Base-by-base conservation (phyloP, 2,797 vertebrate species). In the Tolypeutes matacus region DNA sequence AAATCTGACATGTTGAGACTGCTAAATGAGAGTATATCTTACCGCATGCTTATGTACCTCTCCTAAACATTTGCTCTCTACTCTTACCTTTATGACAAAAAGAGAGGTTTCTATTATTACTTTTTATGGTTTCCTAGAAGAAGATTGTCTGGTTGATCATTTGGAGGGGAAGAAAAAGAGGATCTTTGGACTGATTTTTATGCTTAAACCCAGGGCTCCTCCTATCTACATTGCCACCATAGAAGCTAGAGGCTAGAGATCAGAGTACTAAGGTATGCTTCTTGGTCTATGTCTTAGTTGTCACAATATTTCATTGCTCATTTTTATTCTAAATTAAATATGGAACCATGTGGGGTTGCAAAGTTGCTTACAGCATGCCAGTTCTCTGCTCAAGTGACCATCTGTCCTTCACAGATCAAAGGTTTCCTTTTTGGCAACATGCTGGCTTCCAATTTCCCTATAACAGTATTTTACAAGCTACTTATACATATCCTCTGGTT, bases 281-380 rank as follows among this genome's bases (percentile, higher is more conserved):
- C 62, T 39, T 75, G 9, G 13, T 34, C 25, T 92, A 65, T 53
- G 14, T 49, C 53, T 70, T 65, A 64, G 12, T 84, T 69, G 4
- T 5, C 3, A 46, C 13, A n/a, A 39, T 31, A 36, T 65, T 89
- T 75, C 39, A 51, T 76, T 81, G 9, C 42, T 53, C 13, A 56
- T 56, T 73, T 11, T 42, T 62, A 78, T 36, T 78, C 25, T 11
- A 92, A 86, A 77, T 86, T 87, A 84, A 82, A 89, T 58, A 58
- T 29, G 17, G 7, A 36, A 31, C 11, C 62, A 31, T 64, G 29
- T 31, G 29, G 13, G 60, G 60, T 14, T 12, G 25, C 29, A 64
- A 64, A 42, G 36, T 23, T 13, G 9, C 20, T 21, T 39, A 8
- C 9, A 23, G 36, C 69, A 72, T 72, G 13, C 69, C 42, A 36